A percentile compares a stretch with the other conserved stretches of the same genome.
phyloP scores from a whole-genome alignment of 2,888 invertebrate genomes.

The Aethes cnicana region DNA sequence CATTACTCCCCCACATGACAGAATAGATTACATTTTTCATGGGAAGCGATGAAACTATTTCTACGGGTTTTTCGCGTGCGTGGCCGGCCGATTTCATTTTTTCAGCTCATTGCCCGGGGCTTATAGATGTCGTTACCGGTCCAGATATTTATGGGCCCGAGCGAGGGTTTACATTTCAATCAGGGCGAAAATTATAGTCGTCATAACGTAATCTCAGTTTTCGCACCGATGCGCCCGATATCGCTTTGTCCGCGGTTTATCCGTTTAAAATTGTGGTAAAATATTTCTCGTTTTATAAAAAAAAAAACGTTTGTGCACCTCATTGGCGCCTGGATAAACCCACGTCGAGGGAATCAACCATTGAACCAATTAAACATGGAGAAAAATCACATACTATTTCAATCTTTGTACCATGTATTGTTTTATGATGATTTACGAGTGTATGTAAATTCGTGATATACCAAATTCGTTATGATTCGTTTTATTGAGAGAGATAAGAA shows the following conservation, averaged over 20 bases:
- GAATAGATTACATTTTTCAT: slow-evolving; percentile 64
- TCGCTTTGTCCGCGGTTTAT: slow-evolving; percentile 23
- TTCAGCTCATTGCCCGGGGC: slow-evolving; percentile 70
- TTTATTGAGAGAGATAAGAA: too few relatives aligned
- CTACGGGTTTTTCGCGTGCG: slow-evolving; percentile 50
- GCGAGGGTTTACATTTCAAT: slow-evolving; percentile 70
- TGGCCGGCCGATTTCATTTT: slow-evolving; percentile 62
- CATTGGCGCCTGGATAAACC: too few relatives aligned
- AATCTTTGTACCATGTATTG: too few relatives aligned
- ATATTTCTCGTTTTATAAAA: too few relatives aligned
- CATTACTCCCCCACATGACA: slow-evolving; percentile 57
- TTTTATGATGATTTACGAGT: too few relatives aligned
- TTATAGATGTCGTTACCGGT: slow-evolving; percentile 73
- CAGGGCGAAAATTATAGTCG: slow-evolving; percentile 35
- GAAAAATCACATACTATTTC: too few relatives aligned
- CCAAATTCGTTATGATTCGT: too few relatives aligned
- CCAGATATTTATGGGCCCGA: slow-evolving; percentile 67
- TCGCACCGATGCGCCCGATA: neutral
- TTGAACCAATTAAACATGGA: too few relatives aligned
- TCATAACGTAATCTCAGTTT: slow-evolving; percentile 27
- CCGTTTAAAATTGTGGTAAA: slow-evolving; percentile 1
- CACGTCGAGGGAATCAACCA: too few relatives aligned
- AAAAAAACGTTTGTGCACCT: too few relatives aligned
- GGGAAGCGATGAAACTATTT: slow-evolving; percentile 56
- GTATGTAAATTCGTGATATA: too few relatives aligned